Percentiles rank a stretch among this genome's conserved stretches.
Conservation (phyloP, 1,140 invertebrate species). For the Bombyx mandarina region DNA sequence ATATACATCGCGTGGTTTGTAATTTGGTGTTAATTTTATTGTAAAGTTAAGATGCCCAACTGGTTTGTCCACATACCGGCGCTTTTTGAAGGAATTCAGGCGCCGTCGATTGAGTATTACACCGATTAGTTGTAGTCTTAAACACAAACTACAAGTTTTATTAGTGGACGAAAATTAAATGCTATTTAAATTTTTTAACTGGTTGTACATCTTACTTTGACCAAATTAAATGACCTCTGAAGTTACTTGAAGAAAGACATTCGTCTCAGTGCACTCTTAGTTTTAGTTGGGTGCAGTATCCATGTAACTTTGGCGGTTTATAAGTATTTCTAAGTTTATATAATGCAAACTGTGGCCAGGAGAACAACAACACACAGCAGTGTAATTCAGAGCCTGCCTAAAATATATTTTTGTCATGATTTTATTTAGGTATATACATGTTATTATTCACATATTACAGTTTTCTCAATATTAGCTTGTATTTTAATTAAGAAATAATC, state of each 20-base stretch:
- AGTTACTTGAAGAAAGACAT: conserved; percentile 46
- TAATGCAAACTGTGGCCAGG: conserved; percentile 66
- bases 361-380: conserved; percentile 66
- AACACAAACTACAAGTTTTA: conserved; percentile 13
- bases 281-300: conserved; percentile 40
- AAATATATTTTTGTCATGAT: conserved; percentile 72
- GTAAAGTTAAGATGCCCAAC: conserved; percentile 64
- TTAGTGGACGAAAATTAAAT: conserved; percentile 28
- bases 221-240: conserved; percentile 50
- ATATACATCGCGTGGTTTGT: conserved; percentile 70
- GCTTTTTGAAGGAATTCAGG: conserved; percentile 42
- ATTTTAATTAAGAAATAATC: conserved; percentile 74
- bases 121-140: conserved; percentile 14
- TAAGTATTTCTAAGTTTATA: conserved; percentile 62
- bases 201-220: conserved; percentile 64
- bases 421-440: conserved; percentile 72
- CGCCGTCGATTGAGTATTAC: conserved; percentile 18
- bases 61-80: conserved; percentile 42
- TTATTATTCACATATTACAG: conserved; percentile 72
- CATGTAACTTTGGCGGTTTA: conserved; percentile 53
- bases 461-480: conserved; percentile 73
- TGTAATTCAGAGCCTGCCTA: conserved; percentile 69
- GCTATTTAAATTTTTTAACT: conserved; percentile 31
- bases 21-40: conserved; percentile 62
- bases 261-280: conserved; percentile 31